Conservation (phyloP, 2,113 vertebrate species). For the Picathartes gymnocephalus region DNA sequence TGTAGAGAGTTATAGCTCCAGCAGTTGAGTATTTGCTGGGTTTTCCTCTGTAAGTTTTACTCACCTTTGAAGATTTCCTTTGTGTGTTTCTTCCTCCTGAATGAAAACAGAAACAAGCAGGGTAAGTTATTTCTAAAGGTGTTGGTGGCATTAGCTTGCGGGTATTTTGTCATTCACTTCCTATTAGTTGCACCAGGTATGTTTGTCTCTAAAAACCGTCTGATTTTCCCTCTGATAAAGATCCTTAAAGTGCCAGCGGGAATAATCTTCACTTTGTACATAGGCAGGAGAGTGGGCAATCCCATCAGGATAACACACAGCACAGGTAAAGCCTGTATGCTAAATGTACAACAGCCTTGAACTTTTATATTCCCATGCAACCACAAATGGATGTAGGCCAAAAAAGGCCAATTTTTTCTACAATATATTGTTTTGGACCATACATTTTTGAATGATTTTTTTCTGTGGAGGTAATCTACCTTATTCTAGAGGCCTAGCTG, state of each 20-base stretch:
- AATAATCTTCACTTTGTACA: neutral
- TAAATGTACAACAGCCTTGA: neutral
- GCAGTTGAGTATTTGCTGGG: neutral
- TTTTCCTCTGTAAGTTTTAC: neutral
- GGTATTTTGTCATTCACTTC: neutral
- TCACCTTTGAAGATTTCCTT: constrained; percentile 93
- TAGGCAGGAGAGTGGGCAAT: neutral
- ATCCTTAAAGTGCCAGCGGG: neutral
- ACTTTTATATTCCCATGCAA: neutral
- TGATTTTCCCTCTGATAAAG: neutral
- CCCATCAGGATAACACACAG: neutral
- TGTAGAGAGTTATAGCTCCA: neutral
- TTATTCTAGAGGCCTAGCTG: neutral
- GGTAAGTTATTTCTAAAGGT: neutral
- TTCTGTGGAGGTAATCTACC: neutral
- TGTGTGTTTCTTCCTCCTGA: constrained; percentile 85
- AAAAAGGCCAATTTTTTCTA: neutral
- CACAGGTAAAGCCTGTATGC: neutral
- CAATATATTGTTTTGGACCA: neutral
- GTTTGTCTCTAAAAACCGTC: neutral
- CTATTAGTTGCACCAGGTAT: neutral
- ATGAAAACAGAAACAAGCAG: constrained; percentile 54
- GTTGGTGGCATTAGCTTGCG: neutral
- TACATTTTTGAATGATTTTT: neutral
- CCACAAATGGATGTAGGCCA: neutral